These are phyloP conservation scores for Sminthopsis crassicaudata DNA, from an alignment of 2,113 vertebrate species.

Conservation along the genomic window DNA sequence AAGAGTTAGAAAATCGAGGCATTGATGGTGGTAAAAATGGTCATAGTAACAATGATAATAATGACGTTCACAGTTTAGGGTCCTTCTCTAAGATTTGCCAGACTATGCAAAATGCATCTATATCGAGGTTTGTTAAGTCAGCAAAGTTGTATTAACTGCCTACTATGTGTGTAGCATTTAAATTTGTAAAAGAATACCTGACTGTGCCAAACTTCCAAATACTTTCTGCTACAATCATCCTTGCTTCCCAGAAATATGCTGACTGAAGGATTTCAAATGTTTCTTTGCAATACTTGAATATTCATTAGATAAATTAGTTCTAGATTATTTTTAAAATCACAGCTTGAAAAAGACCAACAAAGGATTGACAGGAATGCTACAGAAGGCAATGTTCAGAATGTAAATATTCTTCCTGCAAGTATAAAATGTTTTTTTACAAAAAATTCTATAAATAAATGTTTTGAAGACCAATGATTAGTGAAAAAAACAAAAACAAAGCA, in stretches of 20 bases:
- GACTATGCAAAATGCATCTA: neutral
- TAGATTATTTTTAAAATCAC: slow-evolving; percentile 80
- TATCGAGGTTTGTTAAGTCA: neutral
- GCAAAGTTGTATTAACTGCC: slow-evolving; percentile 11
- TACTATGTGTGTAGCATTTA: slow-evolving; percentile 53
- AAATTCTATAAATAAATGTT: neutral
- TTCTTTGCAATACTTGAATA: slow-evolving; percentile 76
- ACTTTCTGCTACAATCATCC: slow-evolving; percentile 71
- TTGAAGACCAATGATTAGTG: neutral
- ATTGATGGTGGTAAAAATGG: neutral
- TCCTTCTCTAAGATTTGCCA: neutral
- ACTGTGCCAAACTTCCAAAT: slow-evolving; percentile 71
- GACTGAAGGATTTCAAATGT: slow-evolving; percentile 75
- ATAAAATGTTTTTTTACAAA: slow-evolving; percentile 38
- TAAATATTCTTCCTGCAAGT: slow-evolving; percentile 65
- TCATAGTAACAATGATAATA: neutral
- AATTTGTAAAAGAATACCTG: slow-evolving; percentile 70
- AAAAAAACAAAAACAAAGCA: slow-evolving; percentile 49
- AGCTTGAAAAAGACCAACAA: slow-evolving; percentile 71
- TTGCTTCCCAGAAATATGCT: slow-evolving; percentile 74
- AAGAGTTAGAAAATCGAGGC: neutral
- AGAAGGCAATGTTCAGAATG: slow-evolving; percentile 72
- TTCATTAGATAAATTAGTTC: slow-evolving; percentile 80
- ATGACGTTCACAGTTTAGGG: neutral
- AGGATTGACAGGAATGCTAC: slow-evolving; percentile 66